These are phyloP conservation scores for Caenorhabditis doughertyi DNA, from an alignment of 2,888 invertebrate genomes.

Conservation along the genomic window DNA sequence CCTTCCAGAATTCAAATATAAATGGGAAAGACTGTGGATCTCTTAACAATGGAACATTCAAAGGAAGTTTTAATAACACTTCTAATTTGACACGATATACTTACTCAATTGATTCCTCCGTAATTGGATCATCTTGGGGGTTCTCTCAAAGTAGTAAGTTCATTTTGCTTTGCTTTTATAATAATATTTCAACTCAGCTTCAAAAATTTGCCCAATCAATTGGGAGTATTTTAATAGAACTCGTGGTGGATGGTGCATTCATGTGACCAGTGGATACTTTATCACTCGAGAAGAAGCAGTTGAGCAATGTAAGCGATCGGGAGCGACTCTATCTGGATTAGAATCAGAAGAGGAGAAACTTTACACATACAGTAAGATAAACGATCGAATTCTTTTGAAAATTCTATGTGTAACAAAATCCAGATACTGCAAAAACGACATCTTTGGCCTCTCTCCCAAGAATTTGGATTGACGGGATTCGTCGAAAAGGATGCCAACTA, in stretches of 20 bases:
- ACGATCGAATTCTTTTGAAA: too few species aligned
- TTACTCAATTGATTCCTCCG: background rate
- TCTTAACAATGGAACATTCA: background rate
- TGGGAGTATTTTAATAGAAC: background rate
- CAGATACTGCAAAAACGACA: too few species aligned
- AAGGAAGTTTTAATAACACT: constrained; percentile 1
- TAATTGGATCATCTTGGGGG: background rate
- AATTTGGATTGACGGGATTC: constrained; percentile 17
- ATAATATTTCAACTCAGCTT: constrained; percentile 8
- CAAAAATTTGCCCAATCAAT: background rate
- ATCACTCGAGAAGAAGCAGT: background rate
- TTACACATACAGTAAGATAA: background rate
- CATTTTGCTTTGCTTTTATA: background rate
- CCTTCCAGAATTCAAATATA: too few species aligned
- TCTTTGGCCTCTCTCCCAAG: background rate
- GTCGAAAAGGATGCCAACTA: background rate
- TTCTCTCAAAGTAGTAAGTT: background rate
- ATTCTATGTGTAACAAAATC: too few species aligned
- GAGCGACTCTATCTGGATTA: constrained; percentile 13
- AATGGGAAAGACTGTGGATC: background rate
- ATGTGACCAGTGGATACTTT: background rate
- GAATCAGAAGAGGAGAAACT: background rate
- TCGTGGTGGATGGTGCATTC: constrained; percentile 18
- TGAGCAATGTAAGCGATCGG: background rate
- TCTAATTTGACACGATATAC: background rate